Percentiles rank a stretch among this genome's conserved stretches.
Evolutionary conservation across 2,888 invertebrate species (phyloP).

Genomic region (Eumacrocentrus americanus): DNA sequence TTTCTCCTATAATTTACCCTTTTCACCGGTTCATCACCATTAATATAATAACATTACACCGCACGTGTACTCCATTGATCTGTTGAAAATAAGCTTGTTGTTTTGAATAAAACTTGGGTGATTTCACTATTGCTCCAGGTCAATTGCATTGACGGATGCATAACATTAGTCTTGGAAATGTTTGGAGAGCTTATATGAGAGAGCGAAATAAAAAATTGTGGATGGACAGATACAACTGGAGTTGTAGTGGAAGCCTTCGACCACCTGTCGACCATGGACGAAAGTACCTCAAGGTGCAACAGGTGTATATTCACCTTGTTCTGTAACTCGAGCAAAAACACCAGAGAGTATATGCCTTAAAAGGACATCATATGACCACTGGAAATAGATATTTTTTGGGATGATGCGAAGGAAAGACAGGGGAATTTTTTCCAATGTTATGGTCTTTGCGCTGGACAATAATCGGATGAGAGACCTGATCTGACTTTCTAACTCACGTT

Average conservation of each 20-base stretch:
- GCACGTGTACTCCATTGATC: too few species aligned
- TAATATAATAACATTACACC: too few species aligned
- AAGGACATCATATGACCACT: slow-evolving; percentile 26
- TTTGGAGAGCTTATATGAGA: neutral
- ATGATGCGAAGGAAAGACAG: too few species aligned
- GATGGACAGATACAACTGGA: neutral
- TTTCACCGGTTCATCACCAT: neutral
- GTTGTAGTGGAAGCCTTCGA: neutral
- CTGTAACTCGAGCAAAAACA: slow-evolving; percentile 11
- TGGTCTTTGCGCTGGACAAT: neutral
- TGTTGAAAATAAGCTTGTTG: too few species aligned
- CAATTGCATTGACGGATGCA: neutral
- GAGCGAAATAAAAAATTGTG: neutral
- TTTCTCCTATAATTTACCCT: neutral
- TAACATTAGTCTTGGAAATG: neutral
- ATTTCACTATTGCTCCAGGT: too few species aligned
- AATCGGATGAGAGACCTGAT: too few species aligned
- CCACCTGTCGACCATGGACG: slow-evolving; percentile 5
- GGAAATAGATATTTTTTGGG: slow-evolving; percentile 28
- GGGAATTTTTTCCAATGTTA: neutral
- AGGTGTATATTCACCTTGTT: slow-evolving; percentile 25
- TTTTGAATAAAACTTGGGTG: too few species aligned
- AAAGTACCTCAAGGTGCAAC: slow-evolving; percentile 9
- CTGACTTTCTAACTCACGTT: too few species aligned
- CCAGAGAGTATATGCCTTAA: slow-evolving; percentile 11